Percentiles rank a stretch among this genome's conserved stretches.
phyloP scores from a whole-genome alignment of 2,113 vertebrate species.

The Maccullochella peelii region DNA sequence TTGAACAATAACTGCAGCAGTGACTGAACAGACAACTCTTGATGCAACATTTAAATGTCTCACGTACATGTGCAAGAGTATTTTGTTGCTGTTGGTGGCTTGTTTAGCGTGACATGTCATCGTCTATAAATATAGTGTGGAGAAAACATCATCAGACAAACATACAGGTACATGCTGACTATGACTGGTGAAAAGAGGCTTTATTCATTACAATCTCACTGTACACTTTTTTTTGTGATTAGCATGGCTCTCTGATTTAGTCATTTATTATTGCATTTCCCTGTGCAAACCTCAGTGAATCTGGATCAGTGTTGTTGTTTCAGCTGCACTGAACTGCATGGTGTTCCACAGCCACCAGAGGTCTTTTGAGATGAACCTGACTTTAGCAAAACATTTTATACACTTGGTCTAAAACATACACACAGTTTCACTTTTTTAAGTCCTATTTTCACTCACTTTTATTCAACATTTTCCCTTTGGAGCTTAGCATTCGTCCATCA shows the following conservation, averaged over 20 bases:
- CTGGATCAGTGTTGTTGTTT: constrained; percentile 31
- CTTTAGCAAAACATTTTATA: not conserved
- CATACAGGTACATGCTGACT: not conserved
- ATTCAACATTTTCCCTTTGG: not conserved
- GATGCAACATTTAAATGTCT: not conserved
- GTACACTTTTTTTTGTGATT: not conserved
- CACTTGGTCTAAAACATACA: not conserved
- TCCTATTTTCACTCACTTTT: not conserved
- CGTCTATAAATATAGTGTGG: not conserved
- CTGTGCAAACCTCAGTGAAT: constrained; percentile 30
- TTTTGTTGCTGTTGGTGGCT: not conserved
- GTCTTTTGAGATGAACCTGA: not conserved
- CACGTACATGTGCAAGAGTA: not conserved
- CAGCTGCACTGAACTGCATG: not conserved
- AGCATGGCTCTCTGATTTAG: not conserved
- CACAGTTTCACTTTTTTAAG: not conserved
- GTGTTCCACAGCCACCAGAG: not conserved
- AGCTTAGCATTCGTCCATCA: no score
- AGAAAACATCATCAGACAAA: not conserved
- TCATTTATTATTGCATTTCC: not conserved
- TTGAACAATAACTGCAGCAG: constrained; percentile 34
- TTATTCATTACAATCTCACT: not conserved
- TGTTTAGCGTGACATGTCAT: not conserved
- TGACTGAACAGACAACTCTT: not conserved
- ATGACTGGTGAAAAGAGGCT: not conserved